A percentile compares a stretch with the other conserved stretches of the same genome.
These are phyloP conservation scores for Lycorma delicatula DNA, from an alignment of 1,140 invertebrate genomes.

Conservation along the genomic window DNA sequence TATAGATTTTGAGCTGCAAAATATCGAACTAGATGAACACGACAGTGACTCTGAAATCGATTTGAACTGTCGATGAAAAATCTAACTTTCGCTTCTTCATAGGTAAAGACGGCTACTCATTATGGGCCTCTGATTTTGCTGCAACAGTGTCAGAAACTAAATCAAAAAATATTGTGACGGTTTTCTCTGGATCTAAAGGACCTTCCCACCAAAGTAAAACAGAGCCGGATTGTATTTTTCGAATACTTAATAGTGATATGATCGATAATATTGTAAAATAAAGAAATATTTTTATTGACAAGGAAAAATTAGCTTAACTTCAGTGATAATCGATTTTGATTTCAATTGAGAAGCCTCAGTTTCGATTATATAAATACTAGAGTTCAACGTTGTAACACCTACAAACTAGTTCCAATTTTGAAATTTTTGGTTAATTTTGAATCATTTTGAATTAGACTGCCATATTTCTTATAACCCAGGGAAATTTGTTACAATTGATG, in stretches of 20 bases:
- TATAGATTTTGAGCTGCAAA: no score
- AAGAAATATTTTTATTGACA: background rate
- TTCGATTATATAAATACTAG: background rate
- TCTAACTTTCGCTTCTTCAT: no score
- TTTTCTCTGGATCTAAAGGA: background rate
- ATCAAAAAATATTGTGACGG: background rate
- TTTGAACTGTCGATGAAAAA: no score
- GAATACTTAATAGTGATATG: background rate
- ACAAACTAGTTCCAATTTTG: background rate
- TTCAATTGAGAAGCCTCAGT: background rate
- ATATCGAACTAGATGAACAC: no score
- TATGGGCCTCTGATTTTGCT: background rate
- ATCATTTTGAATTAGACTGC: background rate
- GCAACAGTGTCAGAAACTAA: background rate
- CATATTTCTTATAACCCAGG: background rate
- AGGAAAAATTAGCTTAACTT: background rate
- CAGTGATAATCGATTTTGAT: background rate
- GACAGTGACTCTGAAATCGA: no score
- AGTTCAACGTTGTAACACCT: background rate
- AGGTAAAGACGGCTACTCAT: background rate
- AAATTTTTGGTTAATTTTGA: background rate
- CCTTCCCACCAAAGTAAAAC: background rate
- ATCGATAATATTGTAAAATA: conserved; percentile 1
- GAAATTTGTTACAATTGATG: background rate
- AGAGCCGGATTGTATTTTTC: background rate